Evolutionary conservation across 1,140 invertebrate genomes (phyloP), one percentile per base, ranked within the genome.

Genomic region (Scylla paramamosain): DNA sequence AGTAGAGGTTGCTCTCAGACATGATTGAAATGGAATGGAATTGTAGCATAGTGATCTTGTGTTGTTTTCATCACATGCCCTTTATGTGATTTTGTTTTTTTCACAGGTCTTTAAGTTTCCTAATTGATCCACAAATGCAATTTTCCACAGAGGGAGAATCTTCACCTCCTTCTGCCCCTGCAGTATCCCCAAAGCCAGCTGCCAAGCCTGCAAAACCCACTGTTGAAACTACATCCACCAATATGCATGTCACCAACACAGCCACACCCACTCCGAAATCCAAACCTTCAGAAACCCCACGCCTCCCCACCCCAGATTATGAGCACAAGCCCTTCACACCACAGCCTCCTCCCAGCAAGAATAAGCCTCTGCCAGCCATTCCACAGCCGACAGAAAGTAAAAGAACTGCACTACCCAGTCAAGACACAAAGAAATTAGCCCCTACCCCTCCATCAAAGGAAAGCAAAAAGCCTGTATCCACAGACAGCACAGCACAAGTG

Each of bases 231-330:
- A 20, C 52, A 12, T 48, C 39, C 52, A 14, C 59, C 32, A 52
- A 86, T 67, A 31, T 20, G 1, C 20, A 59, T 39, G 29, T 28
- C 4, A 14, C 90, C 48, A 45, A n/a, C 31, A 89, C n/a, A n/a
- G 67, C 8, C 25, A n/a, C 67, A 12, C 4, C 20, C 8, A 67
- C 59, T 77, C 67, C 16, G 4, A 92, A 86, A 59, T 0, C 89
- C 7, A 95, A 92, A 91, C 31, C 91, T 25, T 14, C 83, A 77
- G 84, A 93, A 8, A 14, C 90, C 32, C 84, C 94, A 77, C 82
- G 29, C 46, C 46, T 95, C 20, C 94, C 94, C 16, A 92, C 83
- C 25, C 94, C 94, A 29, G 94, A 95, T 31, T 95, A 95, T 89
- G 94, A 95, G 8, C 86, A 88, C 52, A 95, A 95, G 83, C 20